Base-by-base conservation (phyloP, 1,140 invertebrate genomes). In the Aphelinus atriplicis region DNA sequence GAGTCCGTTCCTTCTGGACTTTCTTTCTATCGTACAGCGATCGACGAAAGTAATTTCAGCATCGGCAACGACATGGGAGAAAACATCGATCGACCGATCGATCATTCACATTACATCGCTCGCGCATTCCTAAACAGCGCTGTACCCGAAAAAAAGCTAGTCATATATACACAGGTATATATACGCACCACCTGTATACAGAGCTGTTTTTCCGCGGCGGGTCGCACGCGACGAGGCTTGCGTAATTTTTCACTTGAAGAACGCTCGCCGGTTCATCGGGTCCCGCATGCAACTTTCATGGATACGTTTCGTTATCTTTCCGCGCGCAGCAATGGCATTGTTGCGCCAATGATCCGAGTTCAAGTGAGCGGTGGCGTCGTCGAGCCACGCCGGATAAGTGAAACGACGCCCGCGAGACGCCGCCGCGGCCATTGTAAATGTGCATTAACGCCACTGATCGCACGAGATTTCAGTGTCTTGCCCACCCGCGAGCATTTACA, bases 251-350 rank as follows among this genome's bases (percentile, higher is more conserved):
- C 10, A 47, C 46, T 7, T 46, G 69, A n/a, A 1, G 46, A 3
- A 43, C 4, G 2, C 48, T 4, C 63, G 1, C n/a, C 51, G 53
- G 48, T 63, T 63, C 50, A 64, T 57, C 62, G 53, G 53, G 50
- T 10, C 2, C 0, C 56, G 46, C 58, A 69, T 69, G 65, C 57
- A 73, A 77, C 71, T 77, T 69, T 72, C 70, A 68, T 73, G 45
- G 75, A 77, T 69, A 73, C 60, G 75, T 77, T 77, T 69, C 71
- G 48, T 72, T 72, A 57, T n/a, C 65, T 68, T 73, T 72, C 65
- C 64, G 57, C 51, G 26, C 26, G 26, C 26, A 26, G 55, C 61
- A 48, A 26, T 46, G 45, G 45, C 55, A 73, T 73, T 65, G 71
- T 73, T 73, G 57, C 56, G 47, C 42, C 56, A 62, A 66, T 9